Conservation (phyloP, 2,888 invertebrate species). For the Amphipyra berbera region DNA sequence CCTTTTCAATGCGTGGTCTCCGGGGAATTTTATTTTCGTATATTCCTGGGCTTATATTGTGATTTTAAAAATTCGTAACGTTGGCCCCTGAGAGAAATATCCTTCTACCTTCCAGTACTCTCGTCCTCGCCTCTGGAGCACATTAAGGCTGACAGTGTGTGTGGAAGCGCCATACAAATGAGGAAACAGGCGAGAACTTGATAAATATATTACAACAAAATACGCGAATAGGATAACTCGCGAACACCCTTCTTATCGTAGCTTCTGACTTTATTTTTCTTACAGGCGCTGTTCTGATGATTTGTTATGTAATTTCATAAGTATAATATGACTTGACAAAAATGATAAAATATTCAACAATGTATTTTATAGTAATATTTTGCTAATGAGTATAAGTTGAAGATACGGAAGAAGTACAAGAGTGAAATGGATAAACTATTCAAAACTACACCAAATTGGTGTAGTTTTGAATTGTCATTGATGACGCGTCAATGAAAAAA, state of each 20-base stretch:
- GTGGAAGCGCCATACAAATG: conserved; percentile 16
- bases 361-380: no score
- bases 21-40: conserved; percentile 49
- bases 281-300: conserved; percentile 9
- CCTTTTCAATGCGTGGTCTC: conserved; percentile 49
- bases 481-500: no score
- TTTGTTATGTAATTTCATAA: conserved; percentile 18
- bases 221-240: conserved; percentile 6
- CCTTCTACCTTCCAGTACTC: conserved; percentile 4
- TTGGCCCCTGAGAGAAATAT: conserved; percentile 15
- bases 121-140: neutral
- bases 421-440: no score
- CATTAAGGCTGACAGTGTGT: conserved; percentile 4
- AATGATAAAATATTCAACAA: no score
- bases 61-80: conserved; percentile 61
- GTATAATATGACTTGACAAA: neutral
- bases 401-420: no score
- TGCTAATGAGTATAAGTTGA: no score
- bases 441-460: no score
- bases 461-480: no score
- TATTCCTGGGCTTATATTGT: conserved; percentile 54
- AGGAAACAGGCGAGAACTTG: conserved; percentile 5
- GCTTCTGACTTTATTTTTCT: conserved; percentile 13
- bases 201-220: conserved; percentile 20
- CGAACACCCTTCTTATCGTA: conserved; percentile 11